Base-by-base conservation (phyloP, 30 jellyfish, hydroid and myxozoan species). In the Turritopsis dohrnii region DNA sequence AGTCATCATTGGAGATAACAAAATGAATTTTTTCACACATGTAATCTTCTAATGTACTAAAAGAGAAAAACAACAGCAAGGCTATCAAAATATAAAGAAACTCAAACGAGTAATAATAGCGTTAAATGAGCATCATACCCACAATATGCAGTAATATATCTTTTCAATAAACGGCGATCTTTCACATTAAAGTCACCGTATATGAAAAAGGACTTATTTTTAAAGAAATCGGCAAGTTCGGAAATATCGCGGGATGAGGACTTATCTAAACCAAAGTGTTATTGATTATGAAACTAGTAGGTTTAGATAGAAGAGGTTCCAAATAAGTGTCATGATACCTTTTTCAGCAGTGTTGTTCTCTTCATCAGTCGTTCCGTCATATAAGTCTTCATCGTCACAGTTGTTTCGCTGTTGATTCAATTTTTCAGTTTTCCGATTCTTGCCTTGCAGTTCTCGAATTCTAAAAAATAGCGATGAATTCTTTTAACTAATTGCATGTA, bases 61-160 rank as follows among this genome's bases (percentile, higher is more conserved):
- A n/a, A n/a, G n/a, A n/a, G n/a, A n/a, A n/a, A n/a, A n/a, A n/a
- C n/a, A n/a, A n/a, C n/a, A n/a, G n/a, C n/a, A n/a, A n/a, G n/a
- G n/a, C n/a, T n/a, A n/a, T n/a, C n/a, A n/a, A n/a, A n/a, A n/a
- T n/a, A n/a, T n/a, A n/a, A n/a, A n/a, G n/a, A n/a, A n/a, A n/a
- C n/a, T n/a, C 60, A 41, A 41, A 3, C 60, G 60, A 13, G 60
- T 41, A 41, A 41, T 41, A 41, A 41, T 41, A 41, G 13, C 5
- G n/a, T n/a, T 3, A 41, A 41, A 41, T 41, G 13, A 41, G 5
- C 60, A 3, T 5, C 13, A 13, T 79, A 91, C 97, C 97, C 97
- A 21, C 81, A 80, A 24, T 91, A 91, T 5, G 97, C 97, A 3
- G 94, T 87, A 72, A 91, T 86, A 80, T 80, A 91, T 52, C 97